Conservation (phyloP, 1,140 invertebrate species). For the Drosophila guanche region DNA sequence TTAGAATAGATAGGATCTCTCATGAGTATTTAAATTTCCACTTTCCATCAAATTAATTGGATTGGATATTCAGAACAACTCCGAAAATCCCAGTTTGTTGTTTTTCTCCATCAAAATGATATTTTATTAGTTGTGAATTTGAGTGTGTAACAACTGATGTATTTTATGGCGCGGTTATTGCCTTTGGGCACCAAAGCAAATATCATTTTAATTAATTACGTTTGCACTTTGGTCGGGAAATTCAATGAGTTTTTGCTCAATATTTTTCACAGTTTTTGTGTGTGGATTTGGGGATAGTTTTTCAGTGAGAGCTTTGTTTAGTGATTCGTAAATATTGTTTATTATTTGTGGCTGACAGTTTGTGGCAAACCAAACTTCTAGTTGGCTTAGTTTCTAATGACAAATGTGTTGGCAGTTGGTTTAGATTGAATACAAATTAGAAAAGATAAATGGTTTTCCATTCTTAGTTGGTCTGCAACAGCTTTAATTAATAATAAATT, state of each 20-base stretch:
- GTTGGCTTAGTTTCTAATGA: too few relatives aligned
- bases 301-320: constrained; percentile 52
- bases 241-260: constrained; percentile 10
- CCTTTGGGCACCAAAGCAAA: constrained; percentile 25
- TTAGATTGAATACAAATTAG: too few relatives aligned
- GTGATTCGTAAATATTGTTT: constrained; percentile 62
- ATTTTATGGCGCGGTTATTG: constrained; percentile 44
- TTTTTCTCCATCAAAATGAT: constrained; percentile 17
- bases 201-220: constrained; percentile 73
- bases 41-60: too few relatives aligned
- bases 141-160: constrained; percentile 3
- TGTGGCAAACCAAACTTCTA: constrained; percentile 14
- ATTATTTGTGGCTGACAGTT: constrained; percentile 36
- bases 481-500: too few relatives aligned
- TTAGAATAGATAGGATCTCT: too few relatives aligned
- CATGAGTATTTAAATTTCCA: too few relatives aligned
- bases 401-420: too few relatives aligned
- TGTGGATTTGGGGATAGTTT: neutral
- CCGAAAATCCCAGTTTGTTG: too few relatives aligned
- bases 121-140: constrained; percentile 44
- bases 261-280: constrained; percentile 5
- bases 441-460: too few relatives aligned
- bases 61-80: too few relatives aligned
- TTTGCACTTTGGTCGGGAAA: constrained; percentile 51
- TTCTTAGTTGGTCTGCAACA: too few relatives aligned